These are phyloP conservation scores for Esox lucius DNA, from an alignment of 2,797 vertebrate genomes.

Conservation along the genomic window DNA sequence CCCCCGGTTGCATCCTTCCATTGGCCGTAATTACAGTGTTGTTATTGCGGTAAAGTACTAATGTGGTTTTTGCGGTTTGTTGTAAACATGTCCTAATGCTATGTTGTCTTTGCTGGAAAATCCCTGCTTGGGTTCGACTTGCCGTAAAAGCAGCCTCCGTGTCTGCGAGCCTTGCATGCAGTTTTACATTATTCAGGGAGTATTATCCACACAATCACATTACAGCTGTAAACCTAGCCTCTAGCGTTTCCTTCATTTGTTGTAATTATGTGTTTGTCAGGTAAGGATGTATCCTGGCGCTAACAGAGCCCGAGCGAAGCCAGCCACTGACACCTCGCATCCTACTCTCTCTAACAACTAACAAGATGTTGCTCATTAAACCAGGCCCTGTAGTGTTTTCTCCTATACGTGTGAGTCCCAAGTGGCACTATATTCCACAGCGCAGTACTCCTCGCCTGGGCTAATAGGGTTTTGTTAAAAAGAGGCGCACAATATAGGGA, in stretches of 20 bases:
- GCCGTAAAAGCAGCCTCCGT: not conserved
- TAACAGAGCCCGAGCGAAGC: slow-evolving; percentile 26
- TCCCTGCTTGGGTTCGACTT: not conserved
- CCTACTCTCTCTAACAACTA: slow-evolving; percentile 37
- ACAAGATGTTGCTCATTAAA: slow-evolving; percentile 63
- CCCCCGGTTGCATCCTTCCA: not conserved
- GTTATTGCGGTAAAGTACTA: not conserved
- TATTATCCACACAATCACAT: slow-evolving; percentile 53
- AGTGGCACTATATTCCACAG: not conserved
- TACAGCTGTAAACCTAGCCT: slow-evolving; percentile 46
- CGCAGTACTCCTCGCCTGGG: not conserved
- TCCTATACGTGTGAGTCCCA: not conserved
- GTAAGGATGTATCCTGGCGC: slow-evolving; percentile 35
- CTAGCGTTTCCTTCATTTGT: slow-evolving; percentile 56
- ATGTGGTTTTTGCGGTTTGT: not conserved
- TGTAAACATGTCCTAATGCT: not conserved
- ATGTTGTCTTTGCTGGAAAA: not conserved
- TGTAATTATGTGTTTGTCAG: slow-evolving; percentile 58
- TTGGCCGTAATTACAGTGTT: not conserved
- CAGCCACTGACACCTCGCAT: slow-evolving; percentile 38
- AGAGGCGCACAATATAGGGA: not conserved
- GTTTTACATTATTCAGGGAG: slow-evolving; percentile 61
- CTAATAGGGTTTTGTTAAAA: not conserved
- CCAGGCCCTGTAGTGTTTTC: slow-evolving; percentile 49
- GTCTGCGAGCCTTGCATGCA: slow-evolving; percentile 8